Conservation (phyloP, 2,113 vertebrate genomes). For the Paramormyrops kingsleyae region DNA sequence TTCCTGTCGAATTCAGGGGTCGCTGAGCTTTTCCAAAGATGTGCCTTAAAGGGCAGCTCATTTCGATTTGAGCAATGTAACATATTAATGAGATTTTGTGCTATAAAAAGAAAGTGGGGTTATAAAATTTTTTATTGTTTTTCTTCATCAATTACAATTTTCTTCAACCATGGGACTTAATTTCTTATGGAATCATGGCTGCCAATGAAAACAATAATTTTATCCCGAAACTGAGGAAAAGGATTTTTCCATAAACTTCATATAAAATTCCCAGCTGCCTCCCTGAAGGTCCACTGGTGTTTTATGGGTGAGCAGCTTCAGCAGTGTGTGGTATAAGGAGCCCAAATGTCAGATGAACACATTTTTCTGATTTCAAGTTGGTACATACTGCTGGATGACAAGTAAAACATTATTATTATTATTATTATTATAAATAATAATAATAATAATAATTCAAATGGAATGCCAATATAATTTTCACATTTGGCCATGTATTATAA, state of each 20-base stretch:
- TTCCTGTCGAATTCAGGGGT: not conserved
- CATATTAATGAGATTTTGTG: not conserved
- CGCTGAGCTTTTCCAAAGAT: not conserved
- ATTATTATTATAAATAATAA: not conserved
- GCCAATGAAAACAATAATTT: not conserved
- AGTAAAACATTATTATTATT: conserved; percentile 16
- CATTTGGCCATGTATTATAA: not conserved
- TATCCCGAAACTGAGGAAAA: not conserved
- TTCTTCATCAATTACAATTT: not conserved
- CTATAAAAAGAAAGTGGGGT: not conserved
- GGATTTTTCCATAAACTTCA: conserved; percentile 11
- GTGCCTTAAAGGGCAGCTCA: not conserved
- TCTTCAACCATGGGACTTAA: not conserved
- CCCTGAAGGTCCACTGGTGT: not conserved
- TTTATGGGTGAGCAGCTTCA: not conserved
- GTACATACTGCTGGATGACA: not conserved
- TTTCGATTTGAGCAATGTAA: not conserved
- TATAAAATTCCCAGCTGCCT: not conserved
- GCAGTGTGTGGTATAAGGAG: not conserved
- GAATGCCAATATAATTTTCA: not conserved
- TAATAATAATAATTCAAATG: too few relatives aligned
- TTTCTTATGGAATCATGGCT: not conserved
- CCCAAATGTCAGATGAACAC: not conserved
- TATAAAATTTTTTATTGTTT: not conserved
- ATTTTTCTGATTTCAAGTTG: not conserved